phyloP scores from a whole-genome alignment of 2,797 vertebrate species.

The Coluber constrictor region DNA sequence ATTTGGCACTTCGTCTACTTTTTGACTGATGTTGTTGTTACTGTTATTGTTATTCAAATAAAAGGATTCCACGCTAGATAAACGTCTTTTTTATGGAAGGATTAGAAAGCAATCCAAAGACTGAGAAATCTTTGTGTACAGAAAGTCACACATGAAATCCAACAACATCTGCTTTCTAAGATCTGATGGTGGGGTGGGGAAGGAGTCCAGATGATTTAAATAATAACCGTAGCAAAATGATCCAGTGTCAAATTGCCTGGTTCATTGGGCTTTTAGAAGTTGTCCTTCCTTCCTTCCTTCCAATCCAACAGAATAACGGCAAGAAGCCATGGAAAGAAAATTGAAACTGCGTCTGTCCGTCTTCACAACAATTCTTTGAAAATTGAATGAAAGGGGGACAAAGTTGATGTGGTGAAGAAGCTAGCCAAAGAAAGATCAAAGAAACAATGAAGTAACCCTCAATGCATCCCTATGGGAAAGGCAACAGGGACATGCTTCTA shows the following conservation, averaged over 20 bases:
- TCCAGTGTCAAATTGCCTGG: not conserved
- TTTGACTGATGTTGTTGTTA: not conserved
- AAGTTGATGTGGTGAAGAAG: not conserved
- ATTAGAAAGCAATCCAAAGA: not conserved
- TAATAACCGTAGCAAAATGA: slow-evolving; percentile 21
- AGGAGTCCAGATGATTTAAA: slow-evolving; percentile 16
- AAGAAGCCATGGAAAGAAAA: not conserved
- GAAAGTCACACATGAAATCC: slow-evolving; percentile 6
- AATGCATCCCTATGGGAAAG: not conserved
- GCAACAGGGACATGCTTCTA: not conserved
- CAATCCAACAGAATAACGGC: not conserved
- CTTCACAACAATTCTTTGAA: not conserved
- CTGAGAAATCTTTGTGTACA: not conserved
- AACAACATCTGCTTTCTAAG: not conserved
- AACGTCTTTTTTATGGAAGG: not conserved
- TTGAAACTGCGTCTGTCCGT: not conserved
- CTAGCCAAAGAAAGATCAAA: not conserved
- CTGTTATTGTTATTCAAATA: not conserved
- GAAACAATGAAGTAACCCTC: not conserved
- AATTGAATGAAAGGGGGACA: not conserved
- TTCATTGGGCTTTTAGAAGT: slow-evolving; percentile 17
- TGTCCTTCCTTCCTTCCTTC: not conserved
- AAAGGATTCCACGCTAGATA: not conserved
- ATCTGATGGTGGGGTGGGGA: not conserved
- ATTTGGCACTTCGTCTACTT: not conserved